A percentile compares a stretch with the other conserved stretches of the same genome.
Evolutionary conservation across 2,797 vertebrate genomes (phyloP).

Genomic region (Malurus leucopterus): DNA sequence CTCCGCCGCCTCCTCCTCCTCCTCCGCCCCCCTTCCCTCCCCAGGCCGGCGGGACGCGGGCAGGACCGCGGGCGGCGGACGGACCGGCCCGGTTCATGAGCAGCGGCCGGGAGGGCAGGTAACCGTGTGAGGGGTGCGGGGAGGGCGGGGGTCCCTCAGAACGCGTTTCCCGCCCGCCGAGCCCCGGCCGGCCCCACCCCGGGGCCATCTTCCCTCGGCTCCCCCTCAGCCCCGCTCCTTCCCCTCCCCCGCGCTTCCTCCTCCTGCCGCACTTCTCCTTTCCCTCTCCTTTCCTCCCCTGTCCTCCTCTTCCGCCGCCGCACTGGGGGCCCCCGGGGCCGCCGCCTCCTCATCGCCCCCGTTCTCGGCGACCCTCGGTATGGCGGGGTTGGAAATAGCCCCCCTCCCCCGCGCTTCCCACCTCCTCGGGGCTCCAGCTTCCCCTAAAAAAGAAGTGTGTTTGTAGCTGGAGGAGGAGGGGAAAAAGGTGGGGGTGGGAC

Average conservation of each 20-base stretch:
- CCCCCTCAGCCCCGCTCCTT: neutral
- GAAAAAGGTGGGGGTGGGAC: constrained; percentile 31
- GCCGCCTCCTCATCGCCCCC: neutral
- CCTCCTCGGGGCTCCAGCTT: constrained; percentile 17
- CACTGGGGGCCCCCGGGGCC: neutral
- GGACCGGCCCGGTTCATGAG: constrained; percentile 50
- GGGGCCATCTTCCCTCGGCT: constrained; percentile 23
- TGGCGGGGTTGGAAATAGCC: constrained; percentile 10
- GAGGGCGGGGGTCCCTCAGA: neutral
- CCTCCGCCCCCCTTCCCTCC: constrained; percentile 19
- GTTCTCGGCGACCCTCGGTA: neutral
- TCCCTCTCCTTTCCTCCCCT: neutral
- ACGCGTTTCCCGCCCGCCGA: neutral
- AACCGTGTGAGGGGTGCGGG: neutral
- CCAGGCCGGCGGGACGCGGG: constrained; percentile 22
- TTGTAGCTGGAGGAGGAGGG: constrained; percentile 49
- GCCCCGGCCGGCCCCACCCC: constrained; percentile 31
- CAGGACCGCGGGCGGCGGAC: constrained; percentile 22
- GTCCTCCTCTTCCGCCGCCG: constrained; percentile 17
- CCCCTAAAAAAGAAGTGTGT: constrained; percentile 54
- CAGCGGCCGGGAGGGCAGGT: constrained; percentile 38
- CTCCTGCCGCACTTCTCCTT: constrained; percentile 30
- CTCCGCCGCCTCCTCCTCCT: neutral
- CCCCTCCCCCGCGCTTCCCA: constrained; percentile 28
- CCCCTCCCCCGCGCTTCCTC: neutral